Conservation (phyloP, 2,113 vertebrate genomes). For the Spheniscus mendiculus region DNA sequence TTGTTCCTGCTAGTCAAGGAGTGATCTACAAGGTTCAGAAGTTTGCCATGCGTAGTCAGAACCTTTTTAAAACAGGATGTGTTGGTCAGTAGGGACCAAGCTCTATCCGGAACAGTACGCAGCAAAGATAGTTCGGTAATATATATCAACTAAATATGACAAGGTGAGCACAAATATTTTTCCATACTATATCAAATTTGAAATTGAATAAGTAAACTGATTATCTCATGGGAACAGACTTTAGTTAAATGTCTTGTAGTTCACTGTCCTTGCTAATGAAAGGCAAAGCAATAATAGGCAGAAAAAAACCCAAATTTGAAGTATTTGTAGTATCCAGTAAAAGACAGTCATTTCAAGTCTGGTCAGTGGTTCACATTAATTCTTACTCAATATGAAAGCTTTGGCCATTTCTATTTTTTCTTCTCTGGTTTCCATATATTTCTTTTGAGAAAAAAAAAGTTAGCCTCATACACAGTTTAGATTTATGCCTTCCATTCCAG, state of each 20-base stretch:
- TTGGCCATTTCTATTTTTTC: neutral
- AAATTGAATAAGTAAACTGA: neutral
- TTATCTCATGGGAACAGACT: neutral
- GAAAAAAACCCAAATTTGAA: neutral
- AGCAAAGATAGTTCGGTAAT: neutral
- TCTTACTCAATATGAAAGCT: neutral
- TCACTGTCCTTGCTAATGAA: neutral
- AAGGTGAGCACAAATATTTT: neutral
- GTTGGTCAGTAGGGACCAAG: neutral
- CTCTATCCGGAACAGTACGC: neutral
- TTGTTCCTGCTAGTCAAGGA: neutral
- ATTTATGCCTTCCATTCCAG: neutral
- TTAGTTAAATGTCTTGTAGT: neutral
- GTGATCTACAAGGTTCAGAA: neutral
- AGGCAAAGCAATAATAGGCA: neutral
- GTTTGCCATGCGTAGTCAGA: neutral
- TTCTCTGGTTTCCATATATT: neutral
- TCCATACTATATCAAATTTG: neutral
- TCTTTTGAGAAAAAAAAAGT: neutral
- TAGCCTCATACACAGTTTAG: neutral
- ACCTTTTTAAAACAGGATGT: neutral
- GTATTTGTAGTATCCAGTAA: neutral
- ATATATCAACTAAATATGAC: neutral
- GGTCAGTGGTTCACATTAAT: neutral
- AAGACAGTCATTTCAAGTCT: neutral